phyloP scores from a whole-genome alignment of 2,113 vertebrate species.

The Choloepus hoffmanni region DNA sequence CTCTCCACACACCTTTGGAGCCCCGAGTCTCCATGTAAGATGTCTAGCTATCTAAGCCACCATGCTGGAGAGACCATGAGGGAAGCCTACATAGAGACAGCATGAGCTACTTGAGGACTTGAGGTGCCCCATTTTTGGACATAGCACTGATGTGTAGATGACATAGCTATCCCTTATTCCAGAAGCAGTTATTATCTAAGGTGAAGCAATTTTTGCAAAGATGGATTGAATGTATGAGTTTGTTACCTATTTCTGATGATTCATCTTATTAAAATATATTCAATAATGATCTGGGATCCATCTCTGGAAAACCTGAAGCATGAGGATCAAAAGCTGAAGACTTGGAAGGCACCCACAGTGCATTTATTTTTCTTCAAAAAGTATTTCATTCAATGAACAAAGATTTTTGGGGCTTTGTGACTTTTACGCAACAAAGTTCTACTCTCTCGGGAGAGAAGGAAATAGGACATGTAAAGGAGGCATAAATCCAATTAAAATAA shows the following conservation, averaged over 20 bases:
- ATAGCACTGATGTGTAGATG: neutral
- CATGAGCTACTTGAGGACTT: neutral
- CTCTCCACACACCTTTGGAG: neutral
- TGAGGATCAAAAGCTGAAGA: neutral
- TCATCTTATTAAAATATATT: neutral
- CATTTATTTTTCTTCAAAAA: slow-evolving; percentile 55
- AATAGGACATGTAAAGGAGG: neutral
- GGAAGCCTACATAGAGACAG: neutral
- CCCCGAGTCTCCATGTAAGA: neutral
- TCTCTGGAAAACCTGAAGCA: neutral
- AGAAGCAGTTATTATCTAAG: slow-evolving; percentile 11
- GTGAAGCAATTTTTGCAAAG: neutral
- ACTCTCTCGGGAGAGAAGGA: neutral
- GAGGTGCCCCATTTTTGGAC: neutral
- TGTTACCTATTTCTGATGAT: neutral
- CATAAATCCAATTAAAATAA: neutral
- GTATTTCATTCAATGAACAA: neutral
- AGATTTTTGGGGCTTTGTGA: neutral
- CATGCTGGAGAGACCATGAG: neutral
- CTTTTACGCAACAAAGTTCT: neutral
- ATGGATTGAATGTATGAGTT: neutral
- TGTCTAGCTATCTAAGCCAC: neutral
- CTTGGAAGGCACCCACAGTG: neutral
- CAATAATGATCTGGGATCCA: neutral
- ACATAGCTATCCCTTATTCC: neutral